Conservation (phyloP, 2,797 vertebrate genomes). For the Falco naumanni region DNA sequence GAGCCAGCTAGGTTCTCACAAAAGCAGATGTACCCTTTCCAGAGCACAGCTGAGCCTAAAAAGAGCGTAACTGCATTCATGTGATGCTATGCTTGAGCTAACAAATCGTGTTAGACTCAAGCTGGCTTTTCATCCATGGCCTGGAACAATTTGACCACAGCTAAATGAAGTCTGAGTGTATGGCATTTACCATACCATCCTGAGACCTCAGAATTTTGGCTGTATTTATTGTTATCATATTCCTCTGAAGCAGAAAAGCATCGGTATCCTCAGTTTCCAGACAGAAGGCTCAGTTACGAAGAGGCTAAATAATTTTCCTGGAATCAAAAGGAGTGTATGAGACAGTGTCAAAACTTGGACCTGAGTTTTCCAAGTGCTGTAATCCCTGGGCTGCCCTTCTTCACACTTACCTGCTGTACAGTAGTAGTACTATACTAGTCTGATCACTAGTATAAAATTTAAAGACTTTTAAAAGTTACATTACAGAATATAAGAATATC, state of each 20-base stretch:
- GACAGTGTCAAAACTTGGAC: not conserved
- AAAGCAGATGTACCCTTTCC: constrained; percentile 43
- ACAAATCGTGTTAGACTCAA: not conserved
- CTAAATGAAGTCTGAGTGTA: not conserved
- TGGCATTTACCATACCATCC: not conserved
- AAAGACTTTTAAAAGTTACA: not conserved
- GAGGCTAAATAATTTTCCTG: not conserved
- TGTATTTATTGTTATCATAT: not conserved
- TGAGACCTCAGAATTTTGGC: not conserved
- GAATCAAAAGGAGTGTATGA: not conserved
- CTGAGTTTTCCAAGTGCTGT: not conserved
- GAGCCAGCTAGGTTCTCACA: constrained; percentile 38
- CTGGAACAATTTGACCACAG: not conserved
- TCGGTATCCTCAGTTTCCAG: not conserved
- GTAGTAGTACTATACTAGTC: not conserved
- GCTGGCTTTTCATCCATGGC: not conserved
- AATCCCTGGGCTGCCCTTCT: not conserved
- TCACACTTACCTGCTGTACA: not conserved
- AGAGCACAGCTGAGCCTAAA: not conserved
- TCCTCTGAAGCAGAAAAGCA: not conserved
- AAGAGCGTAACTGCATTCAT: not conserved
- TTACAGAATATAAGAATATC: not conserved
- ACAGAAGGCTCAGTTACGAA: not conserved
- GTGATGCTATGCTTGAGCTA: not conserved
- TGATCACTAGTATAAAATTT: not conserved